These are phyloP conservation scores for Drosophila tripunctata DNA, from an alignment of 2,888 invertebrate genomes.

Conservation along the genomic window DNA sequence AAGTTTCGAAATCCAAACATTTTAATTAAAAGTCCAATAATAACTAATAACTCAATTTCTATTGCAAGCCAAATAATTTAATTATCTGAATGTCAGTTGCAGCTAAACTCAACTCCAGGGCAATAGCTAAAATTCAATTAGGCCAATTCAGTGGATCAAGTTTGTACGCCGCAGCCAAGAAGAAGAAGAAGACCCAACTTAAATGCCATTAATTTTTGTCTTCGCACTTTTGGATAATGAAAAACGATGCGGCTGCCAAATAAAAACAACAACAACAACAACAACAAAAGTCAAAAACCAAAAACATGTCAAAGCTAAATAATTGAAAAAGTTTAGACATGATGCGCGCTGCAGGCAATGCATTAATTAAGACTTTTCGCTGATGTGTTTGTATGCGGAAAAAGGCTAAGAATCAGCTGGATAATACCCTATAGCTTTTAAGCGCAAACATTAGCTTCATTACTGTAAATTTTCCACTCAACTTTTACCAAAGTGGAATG, in stretches of 20 bases:
- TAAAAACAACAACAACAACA: not conserved
- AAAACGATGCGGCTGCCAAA: slow-evolving; percentile 29
- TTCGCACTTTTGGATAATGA: slow-evolving; percentile 30
- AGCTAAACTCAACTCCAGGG: slow-evolving; percentile 19
- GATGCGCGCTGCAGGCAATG: slow-evolving; percentile 40
- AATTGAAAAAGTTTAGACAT: slow-evolving; percentile 70
- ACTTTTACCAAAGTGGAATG: slow-evolving; percentile 43
- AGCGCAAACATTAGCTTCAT: slow-evolving; percentile 35
- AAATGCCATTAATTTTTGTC: slow-evolving; percentile 59
- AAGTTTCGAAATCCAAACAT: not conserved
- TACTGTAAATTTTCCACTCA: slow-evolving; percentile 68
- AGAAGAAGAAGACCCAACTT: slow-evolving; percentile 7
- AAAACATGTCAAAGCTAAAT: slow-evolving; percentile 61
- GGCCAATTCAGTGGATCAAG: slow-evolving; percentile 19
- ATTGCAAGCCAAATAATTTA: slow-evolving; percentile 8
- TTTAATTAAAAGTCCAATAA: not conserved
- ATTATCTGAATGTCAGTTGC: slow-evolving; percentile 38
- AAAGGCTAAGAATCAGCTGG: slow-evolving; percentile 3
- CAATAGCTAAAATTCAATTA: slow-evolving; percentile 51
- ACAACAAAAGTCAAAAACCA: no score
- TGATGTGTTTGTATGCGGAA: not conserved
- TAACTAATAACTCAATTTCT: not conserved
- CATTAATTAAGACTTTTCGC: slow-evolving; percentile 53
- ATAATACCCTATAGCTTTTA: not conserved
- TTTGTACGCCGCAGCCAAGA: slow-evolving; percentile 1